Evolutionary conservation across 2,888 invertebrate genomes (phyloP).

Genomic region (Plagiodera versicolora): DNA sequence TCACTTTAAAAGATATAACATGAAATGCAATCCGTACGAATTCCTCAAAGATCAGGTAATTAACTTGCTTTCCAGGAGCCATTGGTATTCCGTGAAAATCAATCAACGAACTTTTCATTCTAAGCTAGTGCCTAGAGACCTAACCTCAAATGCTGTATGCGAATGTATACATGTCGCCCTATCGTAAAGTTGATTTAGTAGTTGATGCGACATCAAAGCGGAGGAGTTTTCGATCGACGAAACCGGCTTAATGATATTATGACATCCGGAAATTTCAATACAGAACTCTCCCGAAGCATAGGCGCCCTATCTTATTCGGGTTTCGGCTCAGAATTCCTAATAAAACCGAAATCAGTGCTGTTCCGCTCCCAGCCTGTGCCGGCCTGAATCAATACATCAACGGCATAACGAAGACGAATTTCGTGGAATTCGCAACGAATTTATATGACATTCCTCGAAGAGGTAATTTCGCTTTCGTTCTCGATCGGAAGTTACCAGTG

Average conservation of each 20-base stretch:
- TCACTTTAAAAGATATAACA: too few relatives aligned
- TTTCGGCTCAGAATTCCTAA: not conserved
- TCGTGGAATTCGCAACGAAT: not conserved
- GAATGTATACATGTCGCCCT: not conserved
- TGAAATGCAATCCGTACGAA: too few relatives aligned
- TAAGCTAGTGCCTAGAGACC: not conserved
- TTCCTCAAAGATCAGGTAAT: too few relatives aligned
- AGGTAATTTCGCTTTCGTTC: not conserved
- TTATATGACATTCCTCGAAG: not conserved
- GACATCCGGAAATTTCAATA: not conserved
- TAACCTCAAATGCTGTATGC: not conserved
- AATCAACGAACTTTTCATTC: not conserved
- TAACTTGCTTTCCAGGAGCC: too few relatives aligned
- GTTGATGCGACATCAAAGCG: not conserved
- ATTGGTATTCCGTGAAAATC: not conserved
- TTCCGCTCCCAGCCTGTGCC: not conserved
- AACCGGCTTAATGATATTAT: not conserved
- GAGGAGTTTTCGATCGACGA: not conserved
- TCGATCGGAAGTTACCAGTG: not conserved
- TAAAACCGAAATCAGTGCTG: not conserved
- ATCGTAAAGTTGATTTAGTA: not conserved
- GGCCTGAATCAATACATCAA: not conserved
- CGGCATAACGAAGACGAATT: not conserved
- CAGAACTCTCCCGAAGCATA: not conserved
- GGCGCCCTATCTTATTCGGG: not conserved